phyloP scores from a whole-genome alignment of 2,888 invertebrate species.

The Lamellibrachia columna region DNA sequence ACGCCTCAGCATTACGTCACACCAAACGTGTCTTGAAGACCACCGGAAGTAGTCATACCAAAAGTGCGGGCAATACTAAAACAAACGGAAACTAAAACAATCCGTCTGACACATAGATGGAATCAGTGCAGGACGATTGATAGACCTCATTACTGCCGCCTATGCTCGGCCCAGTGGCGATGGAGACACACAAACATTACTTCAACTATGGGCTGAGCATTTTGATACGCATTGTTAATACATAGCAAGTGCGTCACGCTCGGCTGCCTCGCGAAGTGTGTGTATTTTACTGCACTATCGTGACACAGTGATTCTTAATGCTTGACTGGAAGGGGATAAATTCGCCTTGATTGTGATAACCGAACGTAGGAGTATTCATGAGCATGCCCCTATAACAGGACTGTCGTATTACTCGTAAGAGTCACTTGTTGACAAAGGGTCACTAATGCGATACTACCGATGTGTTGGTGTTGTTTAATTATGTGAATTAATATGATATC shows the following conservation, averaged over 20 bases:
- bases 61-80: not conserved
- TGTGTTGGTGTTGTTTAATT: not conserved
- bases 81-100: not conserved
- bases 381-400: constrained; percentile 12
- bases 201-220: not conserved
- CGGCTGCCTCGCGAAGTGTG: not conserved
- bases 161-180: not conserved
- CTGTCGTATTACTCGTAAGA: not conserved
- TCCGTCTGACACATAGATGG: not conserved
- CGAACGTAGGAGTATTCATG: constrained; percentile 7
- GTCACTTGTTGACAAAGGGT: not conserved
- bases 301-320: not conserved
- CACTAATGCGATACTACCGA: not conserved
- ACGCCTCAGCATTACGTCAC: not conserved
- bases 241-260: not conserved
- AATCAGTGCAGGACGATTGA: not conserved
- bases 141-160: constrained; percentile 1
- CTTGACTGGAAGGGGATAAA: not conserved
- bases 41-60: not conserved
- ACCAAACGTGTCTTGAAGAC: not conserved
- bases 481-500: not conserved
- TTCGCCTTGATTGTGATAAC: not conserved
- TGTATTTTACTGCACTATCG: constrained; percentile 3
- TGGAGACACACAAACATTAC: not conserved
- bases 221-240: not conserved